Conservation (phyloP, 2,888 invertebrate species). For the Cremastinae sp. region DNA sequence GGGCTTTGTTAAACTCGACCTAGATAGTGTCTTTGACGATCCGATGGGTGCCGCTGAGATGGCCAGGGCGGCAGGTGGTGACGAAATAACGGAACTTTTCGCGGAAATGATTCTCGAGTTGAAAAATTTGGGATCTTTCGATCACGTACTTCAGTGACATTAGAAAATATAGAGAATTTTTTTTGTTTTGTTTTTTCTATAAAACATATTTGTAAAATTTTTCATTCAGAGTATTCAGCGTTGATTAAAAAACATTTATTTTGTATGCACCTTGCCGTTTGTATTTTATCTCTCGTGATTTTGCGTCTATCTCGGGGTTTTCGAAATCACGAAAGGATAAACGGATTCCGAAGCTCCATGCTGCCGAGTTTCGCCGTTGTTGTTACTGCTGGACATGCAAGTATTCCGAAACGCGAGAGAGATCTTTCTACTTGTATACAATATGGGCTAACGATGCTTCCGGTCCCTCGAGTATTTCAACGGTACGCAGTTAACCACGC, state of each 20-base stretch:
- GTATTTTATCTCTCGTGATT: not conserved
- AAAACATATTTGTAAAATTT: no score
- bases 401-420: constrained; percentile 14
- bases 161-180: not conserved
- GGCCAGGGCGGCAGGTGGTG: constrained; percentile 64
- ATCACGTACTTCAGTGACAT: constrained; percentile 47
- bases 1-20: not conserved
- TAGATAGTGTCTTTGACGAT: not conserved
- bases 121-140: constrained; percentile 67
- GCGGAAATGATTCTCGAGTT: constrained; percentile 72
- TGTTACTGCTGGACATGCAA: constrained; percentile 19
- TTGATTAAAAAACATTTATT: not conserved
- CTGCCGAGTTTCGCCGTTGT: constrained; percentile 12
- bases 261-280: not conserved
- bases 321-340: not conserved
- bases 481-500: constrained; percentile 28
- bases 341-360: not conserved
- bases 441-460: constrained; percentile 47
- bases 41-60: fast-evolving
- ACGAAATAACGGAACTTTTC: constrained; percentile 67
- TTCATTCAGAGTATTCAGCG: not conserved
- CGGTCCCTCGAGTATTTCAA: constrained; percentile 13
- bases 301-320: not conserved
- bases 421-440: constrained; percentile 21
- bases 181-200: not conserved